phyloP scores from a whole-genome alignment of 2,888 invertebrate species.

The Caenorhabditis plicata region DNA sequence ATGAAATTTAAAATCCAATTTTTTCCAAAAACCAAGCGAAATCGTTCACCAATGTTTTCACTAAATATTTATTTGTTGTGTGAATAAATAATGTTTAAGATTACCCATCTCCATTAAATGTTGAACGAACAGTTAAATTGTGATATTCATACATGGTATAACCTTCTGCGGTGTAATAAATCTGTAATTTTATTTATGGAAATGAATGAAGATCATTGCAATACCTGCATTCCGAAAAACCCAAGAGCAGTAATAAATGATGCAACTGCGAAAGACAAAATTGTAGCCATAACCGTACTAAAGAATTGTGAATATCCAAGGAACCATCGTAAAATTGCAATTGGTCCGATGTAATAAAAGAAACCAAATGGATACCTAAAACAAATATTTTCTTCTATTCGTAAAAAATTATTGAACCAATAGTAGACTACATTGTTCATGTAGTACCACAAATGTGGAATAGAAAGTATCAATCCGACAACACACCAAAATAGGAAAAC shows the following conservation, averaged over 20 bases:
- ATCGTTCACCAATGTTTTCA: slow-evolving; percentile 49
- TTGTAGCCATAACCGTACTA: slow-evolving; percentile 35
- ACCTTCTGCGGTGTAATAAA: slow-evolving; percentile 60
- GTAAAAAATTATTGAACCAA: slow-evolving; percentile 29
- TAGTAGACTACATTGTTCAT: slow-evolving; percentile 45
- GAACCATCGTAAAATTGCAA: slow-evolving; percentile 54
- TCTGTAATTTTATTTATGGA: slow-evolving; percentile 29
- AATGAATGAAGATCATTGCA: not conserved
- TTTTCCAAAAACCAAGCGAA: slow-evolving; percentile 61
- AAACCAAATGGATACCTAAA: slow-evolving; percentile 56
- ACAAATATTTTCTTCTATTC: not conserved
- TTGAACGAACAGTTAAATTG: slow-evolving; percentile 45
- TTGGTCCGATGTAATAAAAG: slow-evolving; percentile 54
- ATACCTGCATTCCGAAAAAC: slow-evolving; percentile 58
- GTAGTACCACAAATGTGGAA: slow-evolving; percentile 38
- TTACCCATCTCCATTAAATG: slow-evolving; percentile 60
- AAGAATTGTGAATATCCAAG: slow-evolving; percentile 16
- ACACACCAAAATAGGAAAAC: slow-evolving; percentile 65
- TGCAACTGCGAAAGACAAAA: slow-evolving; percentile 49
- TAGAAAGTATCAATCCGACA: slow-evolving; percentile 50
- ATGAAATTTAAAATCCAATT: slow-evolving; percentile 60
- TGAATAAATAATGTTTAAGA: not conserved
- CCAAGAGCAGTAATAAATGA: slow-evolving; percentile 47
- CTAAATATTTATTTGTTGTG: slow-evolving; percentile 13
- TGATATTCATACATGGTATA: slow-evolving; percentile 65